Base-by-base conservation (phyloP, 1,140 invertebrate genomes). In the Trypoxylus dichotomus region DNA sequence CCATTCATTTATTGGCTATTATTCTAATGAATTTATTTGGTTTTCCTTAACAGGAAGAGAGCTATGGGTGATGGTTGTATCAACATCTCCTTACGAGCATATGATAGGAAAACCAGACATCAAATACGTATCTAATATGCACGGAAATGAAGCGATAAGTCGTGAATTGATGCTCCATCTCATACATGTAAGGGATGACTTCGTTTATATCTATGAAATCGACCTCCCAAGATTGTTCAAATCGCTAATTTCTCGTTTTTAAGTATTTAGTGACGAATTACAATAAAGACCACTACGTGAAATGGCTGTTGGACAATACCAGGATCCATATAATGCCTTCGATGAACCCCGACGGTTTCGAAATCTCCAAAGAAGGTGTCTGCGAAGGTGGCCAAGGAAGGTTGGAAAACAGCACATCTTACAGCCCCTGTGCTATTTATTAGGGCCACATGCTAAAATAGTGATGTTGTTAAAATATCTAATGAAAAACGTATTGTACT, bases 1-100 rank as follows among this genome's bases (percentile, higher is more conserved):
- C n/a, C n/a, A n/a, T n/a, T n/a, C n/a, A n/a, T 37, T 5, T 37
- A 7, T 8, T 37, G 5, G 32, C 10, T 37, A 37, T 37, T 5
- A 5, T 37, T 37, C n/a, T n/a, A n/a, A n/a, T 37, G 3, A 2
- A 32, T 32, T 32, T 32, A 32, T 37, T 37, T 37, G 5, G 5
- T 37, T 37, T 8, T 37, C 10, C 32, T 68, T 68, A 8, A 71
- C 80, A 95, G 94, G 94, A 79, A 91, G 95, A 37, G 95, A 98
- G 83, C 90, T 98, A 15, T 98, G 96, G 96, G 96, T 98, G 27
- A 93, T 98, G 92, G 95, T 98, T 68, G 94, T 98, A 19, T 95
- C 96, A 0, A 92, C 93, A 47, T 96, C 93, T 54, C 96, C 93
- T 0, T 94, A 94, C 85, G 95, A 95, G 86, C 96, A 96, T 86